Evolutionary conservation across 2,797 vertebrate species (phyloP), one percentile per base, ranked within the genome.

Genomic region (Anguilla anguilla): DNA sequence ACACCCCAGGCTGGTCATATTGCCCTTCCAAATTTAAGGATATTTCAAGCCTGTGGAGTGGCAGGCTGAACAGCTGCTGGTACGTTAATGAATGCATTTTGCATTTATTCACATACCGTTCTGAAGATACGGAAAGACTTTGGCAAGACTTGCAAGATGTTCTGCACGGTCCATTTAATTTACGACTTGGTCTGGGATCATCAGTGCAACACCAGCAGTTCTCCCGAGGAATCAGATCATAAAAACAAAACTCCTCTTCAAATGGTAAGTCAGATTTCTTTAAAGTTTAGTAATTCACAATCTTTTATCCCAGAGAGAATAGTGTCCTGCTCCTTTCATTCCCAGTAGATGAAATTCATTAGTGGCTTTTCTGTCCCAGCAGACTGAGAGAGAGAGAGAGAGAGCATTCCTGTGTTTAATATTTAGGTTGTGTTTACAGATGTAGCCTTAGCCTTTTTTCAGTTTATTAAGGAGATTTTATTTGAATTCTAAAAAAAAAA

Each of bases 291-390:
- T 43, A 83, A 86, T 77, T 13, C 17, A 39, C 11, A 28, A 53
- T 53, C 55, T 22, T 46, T 53, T 74, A 28, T 72, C 49, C 31
- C 49, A 19, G 11, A 82, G 46, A 82, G 79, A 82, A 67, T 67
- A 3, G 49, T 22, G 10, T 67, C 1, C 61, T 74, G 61, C 55
- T 11, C 39, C n/a, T 61, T 49, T 51, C 43, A 46, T 87, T 55
- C 64, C 72, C 74, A 59, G 49, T 74, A 64, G 43, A 82, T 85
- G 86, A 69, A 89, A 82, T 59, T 83, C 59, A 55, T 85, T 61
- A 64, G 69, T 57, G 19, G 17, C 17, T 51, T n/a, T 35, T 25
- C 43, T 61, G 84, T 64, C 7, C 9, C 25, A 4, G 35, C 72
- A 43, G 13, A 77, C 0, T 39, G 35, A 39, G 11, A 19, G n/a